Evolutionary conservation across 2,888 invertebrate genomes (phyloP).

Genomic region (Sinelater perroti): DNA sequence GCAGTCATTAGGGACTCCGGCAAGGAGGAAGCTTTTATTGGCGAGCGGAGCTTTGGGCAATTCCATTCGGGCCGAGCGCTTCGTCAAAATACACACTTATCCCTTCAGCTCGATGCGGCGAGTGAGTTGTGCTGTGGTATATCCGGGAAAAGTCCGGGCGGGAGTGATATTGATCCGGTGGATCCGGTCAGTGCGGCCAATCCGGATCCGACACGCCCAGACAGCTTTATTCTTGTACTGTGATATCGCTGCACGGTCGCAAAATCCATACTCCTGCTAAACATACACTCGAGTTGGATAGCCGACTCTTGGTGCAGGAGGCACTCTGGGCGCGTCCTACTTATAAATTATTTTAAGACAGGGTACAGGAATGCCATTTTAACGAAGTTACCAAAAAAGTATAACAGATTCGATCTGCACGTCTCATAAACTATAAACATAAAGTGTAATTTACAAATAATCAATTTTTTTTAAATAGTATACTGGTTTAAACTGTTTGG

Average conservation of each 20-base stretch:
- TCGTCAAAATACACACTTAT: conserved; percentile 11
- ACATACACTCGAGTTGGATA: conserved; percentile 8
- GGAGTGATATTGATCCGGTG: conserved; percentile 59
- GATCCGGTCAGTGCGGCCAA: conserved; percentile 58
- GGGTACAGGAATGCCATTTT: too few relatives aligned
- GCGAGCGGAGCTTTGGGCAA: too few relatives aligned
- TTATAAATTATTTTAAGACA: too few relatives aligned
- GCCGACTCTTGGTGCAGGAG: conserved; percentile 1
- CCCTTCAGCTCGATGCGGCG: conserved; percentile 31
- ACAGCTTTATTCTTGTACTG: conserved; percentile 41
- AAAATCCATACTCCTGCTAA: conserved; percentile 20
- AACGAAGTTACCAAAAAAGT: too few relatives aligned
- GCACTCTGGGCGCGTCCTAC: too few relatives aligned
- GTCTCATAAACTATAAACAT: too few relatives aligned
- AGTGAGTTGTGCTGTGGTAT: conserved; percentile 48
- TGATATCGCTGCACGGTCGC: conserved; percentile 17
- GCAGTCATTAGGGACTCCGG: neutral
- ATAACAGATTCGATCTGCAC: too few relatives aligned
- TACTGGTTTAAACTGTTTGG: too few relatives aligned
- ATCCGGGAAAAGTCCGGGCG: conserved; percentile 57
- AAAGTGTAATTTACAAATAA: too few relatives aligned
- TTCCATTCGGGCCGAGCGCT: neutral
- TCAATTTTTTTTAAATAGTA: too few relatives aligned
- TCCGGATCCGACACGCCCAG: conserved; percentile 57
- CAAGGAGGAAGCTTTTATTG: neutral